phyloP scores from a whole-genome alignment of 1,140 invertebrate genomes.

The Prorops nasuta region DNA sequence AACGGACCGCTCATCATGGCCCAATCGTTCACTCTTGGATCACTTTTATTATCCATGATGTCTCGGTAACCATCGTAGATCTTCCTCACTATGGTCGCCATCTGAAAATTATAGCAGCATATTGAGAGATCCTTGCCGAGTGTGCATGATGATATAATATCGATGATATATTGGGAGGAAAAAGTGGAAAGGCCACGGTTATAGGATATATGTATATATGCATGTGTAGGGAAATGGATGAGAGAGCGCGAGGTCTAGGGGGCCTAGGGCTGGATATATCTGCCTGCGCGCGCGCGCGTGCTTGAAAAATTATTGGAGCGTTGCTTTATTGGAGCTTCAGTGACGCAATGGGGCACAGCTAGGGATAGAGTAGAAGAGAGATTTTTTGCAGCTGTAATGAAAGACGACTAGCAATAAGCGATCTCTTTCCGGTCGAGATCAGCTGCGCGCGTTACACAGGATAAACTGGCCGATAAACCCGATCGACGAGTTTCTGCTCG shows the following conservation, averaged over 20 bases:
- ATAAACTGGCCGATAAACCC: no score
- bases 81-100: constrained; percentile 48
- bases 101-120: constrained; percentile 50
- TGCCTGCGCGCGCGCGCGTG: not conserved
- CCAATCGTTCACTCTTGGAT: constrained; percentile 82
- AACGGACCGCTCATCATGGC: constrained; percentile 79
- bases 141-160: not conserved
- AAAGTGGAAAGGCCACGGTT: not conserved
- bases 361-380: not conserved
- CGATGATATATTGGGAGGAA: not conserved
- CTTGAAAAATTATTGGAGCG: no score
- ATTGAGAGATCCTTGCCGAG: not conserved
- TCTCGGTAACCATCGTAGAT: constrained; percentile 62
- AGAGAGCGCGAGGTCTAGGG: not conserved
- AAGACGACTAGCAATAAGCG: no score
- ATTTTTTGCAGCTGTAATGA: no score
- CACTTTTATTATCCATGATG: constrained; percentile 72
- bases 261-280: not conserved
- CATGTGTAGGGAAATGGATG: not conserved
- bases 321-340: no score
- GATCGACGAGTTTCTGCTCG: no score
- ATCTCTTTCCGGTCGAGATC: no score
- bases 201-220: not conserved
- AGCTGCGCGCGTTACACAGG: no score
- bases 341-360: not conserved